phyloP scores from a whole-genome alignment of 1,140 invertebrate species.

The Drosophila orosa region DNA sequence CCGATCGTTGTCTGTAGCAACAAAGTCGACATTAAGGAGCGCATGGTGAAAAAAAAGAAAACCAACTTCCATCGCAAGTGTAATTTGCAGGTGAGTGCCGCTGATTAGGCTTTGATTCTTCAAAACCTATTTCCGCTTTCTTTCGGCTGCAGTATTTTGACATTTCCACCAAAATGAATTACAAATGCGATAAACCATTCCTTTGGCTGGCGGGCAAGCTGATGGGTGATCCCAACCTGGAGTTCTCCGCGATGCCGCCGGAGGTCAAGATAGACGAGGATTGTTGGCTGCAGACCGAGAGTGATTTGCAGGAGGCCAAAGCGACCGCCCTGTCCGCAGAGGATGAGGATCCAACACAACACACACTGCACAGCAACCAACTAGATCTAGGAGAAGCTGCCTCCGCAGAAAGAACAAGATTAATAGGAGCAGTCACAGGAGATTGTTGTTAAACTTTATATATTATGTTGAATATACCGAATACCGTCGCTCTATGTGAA shows the following conservation, averaged over 20 bases:
- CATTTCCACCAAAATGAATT: neutral
- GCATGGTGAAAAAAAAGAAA: slow-evolving; percentile 99
- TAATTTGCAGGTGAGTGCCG: slow-evolving; percentile 95
- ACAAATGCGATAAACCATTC: neutral
- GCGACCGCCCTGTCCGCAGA: neutral
- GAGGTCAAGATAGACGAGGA: neutral
- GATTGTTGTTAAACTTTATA: neutral
- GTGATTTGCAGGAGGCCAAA: neutral
- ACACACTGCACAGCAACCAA: slow-evolving; percentile 1
- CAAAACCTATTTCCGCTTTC: neutral
- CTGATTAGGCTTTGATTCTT: neutral
- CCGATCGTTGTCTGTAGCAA: slow-evolving; percentile 99
- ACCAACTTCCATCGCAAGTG: slow-evolving; percentile 99
- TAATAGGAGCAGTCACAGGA: neutral
- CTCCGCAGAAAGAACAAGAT: neutral
- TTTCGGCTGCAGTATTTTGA: slow-evolving; percentile 70
- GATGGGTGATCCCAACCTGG: neutral
- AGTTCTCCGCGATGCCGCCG: neutral
- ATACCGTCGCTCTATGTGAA: neutral
- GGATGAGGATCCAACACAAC: slow-evolving; percentile 10
- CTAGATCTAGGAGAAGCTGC: neutral
- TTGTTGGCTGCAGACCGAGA: neutral
- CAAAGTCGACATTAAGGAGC: slow-evolving; percentile 99
- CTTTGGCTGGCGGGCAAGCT: neutral
- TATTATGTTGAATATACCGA: too few relatives aligned